Base-by-base conservation (phyloP, 2,797 vertebrate genomes). In the Poliocrania exsul region DNA sequence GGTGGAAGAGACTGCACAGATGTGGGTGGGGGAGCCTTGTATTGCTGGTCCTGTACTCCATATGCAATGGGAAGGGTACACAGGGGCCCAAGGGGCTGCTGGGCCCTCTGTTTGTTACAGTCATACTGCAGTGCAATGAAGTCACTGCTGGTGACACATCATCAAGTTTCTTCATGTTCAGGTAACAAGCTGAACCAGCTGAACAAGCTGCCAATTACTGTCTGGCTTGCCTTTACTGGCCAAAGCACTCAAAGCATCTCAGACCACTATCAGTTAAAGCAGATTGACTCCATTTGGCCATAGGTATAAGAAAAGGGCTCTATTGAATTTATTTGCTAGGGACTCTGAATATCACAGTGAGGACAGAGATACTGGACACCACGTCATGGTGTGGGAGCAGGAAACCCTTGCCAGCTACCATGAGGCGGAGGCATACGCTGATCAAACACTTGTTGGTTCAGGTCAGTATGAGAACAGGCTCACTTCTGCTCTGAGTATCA, bases 391-490 rank as follows among this genome's bases (percentile, higher is more conserved):
- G 97, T 65, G 79, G 88, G 29, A 81, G 64, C 62, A 79, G 67
- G 44, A 97, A 80, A 13, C 66, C 80, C 6, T 85, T 96, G 81
- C 80, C 97, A 71, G 91, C 97, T 40, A 20, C 46, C 2, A 13
- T 72, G 47, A 96, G 67, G 38, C 17, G 12, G 62, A 95, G 84
- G 10, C 96, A 97, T 38, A 81, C 14, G 2, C 50, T 97, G 61
- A 81, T 95, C 81, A 97, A 93, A 79, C 51, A 29, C 16, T 82
- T 98, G 73, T 81, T 97, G 44, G 96, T 97, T 64, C 96, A 70
- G 96, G 96, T 97, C 81, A 96, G 97, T 95, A 62, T 0, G 8
- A 79, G 23, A 72, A 56, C 12, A 51, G 21, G 16, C 29, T 86
- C 2, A 0, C 18, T 69, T 85, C 25, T 78, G 9, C 23, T 64